Evolutionary conservation across 2,113 vertebrate genomes (phyloP), one percentile per base, ranked within the genome.

Genomic region (Sprattus sprattus): DNA sequence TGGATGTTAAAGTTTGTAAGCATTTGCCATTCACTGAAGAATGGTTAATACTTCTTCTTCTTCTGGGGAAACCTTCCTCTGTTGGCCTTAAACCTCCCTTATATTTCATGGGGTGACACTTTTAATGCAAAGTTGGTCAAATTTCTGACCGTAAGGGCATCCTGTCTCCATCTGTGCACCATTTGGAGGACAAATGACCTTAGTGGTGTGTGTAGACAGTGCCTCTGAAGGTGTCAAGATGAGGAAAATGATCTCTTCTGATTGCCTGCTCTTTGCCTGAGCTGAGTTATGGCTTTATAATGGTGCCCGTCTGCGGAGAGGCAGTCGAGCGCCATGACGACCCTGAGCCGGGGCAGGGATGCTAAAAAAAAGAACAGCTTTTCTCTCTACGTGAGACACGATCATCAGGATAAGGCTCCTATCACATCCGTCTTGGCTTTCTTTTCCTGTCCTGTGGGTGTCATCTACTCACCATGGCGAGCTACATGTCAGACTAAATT

Each of bases 231-330:
- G 28, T 39, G 28, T 32, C 13, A 4, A 11, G 67, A 39, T 9
- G 28, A 28, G 25, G 67, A 10, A 8, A 28, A 39, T 10, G 11
- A 75, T 4, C 28, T 75, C 28, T 75, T 32, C 28, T 75, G 67
- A 75, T 75, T 3, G 67, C 28, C 32, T 75, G 67, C 67, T 75
- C 5, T 39, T 75, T 5, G 25, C 67, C 11, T 4, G 10, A 3
- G 28, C 11, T 75, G 67, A 75, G 28, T 39, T 75, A 75, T 75
- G 67, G 67, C 67, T 75, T 75, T 39, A 39, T 75, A 75, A 75
- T 39, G 67, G 67, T 75, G 67, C 67, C 67, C 13, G 67, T 39
- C 25, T 1, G 67, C 13, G 2, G 28, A 32, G 67, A 75, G 67
- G 28, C 28, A 39, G 25, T 13, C 67, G 25, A 3, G 8, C 67